Evolutionary conservation across 2,113 vertebrate genomes (phyloP), one percentile per base, ranked within the genome.

Genomic region (Mirounga angustirostris): DNA sequence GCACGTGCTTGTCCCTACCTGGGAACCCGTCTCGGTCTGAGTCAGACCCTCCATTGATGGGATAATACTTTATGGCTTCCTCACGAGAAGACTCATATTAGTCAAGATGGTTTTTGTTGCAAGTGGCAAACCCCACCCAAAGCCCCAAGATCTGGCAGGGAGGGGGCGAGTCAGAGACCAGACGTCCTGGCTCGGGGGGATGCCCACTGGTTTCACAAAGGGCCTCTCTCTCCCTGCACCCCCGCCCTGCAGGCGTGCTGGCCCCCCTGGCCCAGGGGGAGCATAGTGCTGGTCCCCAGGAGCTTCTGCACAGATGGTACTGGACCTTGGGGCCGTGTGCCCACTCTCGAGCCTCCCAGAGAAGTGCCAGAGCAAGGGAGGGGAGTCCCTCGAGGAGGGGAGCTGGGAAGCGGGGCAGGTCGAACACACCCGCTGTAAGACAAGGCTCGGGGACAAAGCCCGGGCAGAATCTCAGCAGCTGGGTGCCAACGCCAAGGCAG

Each of bases 271-370:
- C 36, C 11, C 36, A n/a, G 19, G 71, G 71, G 19, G 21, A 13
- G 11, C 69, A 2, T 10, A 11, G 16, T 13, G 36, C 36, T 21
- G 10, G 36, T 4, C 43, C 28, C 50, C 16, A 11, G 12, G 10
- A 46, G 40, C 40, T 46, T 46, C 40, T 24, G 5, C 13, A 43
- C 36, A 24, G 73, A 36, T 26, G 22, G 11, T 7, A 21, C 11
- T 0, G 1, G 40, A 6, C 40, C 50, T 21, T 0, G 28, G 28
- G 4, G 28, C 76, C 50, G 12, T 5, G 4, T 11, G 28, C 76
- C 76, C 5, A 10, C 50, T 9, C 28, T 33, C 16, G 7, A 73
- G 36, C 21, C 36, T 46, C 26, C 43, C 74, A 30, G 71, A 30
- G 43, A 78, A 14, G 28, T 14, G 7, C 7, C 18, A 16, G 14